phyloP scores from a whole-genome alignment of 2,113 vertebrate species.

The Camelus bactrianus region DNA sequence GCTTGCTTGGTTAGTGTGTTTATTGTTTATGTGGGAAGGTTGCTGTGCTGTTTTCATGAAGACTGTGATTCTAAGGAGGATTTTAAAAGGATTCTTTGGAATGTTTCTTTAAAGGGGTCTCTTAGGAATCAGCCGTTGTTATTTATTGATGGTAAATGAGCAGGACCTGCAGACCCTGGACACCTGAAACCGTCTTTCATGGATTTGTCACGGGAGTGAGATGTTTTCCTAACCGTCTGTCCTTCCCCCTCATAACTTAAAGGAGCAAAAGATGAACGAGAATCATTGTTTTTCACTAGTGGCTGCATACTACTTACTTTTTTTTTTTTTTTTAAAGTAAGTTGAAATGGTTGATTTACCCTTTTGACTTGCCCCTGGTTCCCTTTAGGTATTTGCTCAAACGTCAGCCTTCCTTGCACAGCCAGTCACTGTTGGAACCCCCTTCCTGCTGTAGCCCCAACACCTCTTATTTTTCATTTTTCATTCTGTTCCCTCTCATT shows the following conservation, averaged over 20 bases:
- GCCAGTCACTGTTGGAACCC: background rate
- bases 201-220: background rate
- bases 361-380: background rate
- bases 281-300: background rate
- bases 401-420: background rate
- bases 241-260: background rate
- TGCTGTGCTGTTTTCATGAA: conserved; percentile 32
- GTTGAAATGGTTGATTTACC: background rate
- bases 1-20: background rate
- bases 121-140: conserved; percentile 32
- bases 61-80: background rate
- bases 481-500: background rate
- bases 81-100: conserved; percentile 36
- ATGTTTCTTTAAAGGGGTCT: conserved; percentile 40
- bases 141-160: background rate
- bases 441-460: background rate
- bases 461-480: background rate
- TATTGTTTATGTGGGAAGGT: conserved; percentile 11
- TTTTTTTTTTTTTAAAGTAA: background rate
- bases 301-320: background rate
- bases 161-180: background rate
- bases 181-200: background rate
- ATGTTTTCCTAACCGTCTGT: background rate
- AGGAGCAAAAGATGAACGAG: background rate
- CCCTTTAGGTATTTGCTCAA: background rate